A percentile compares a stretch with the other conserved stretches of the same genome.
Evolutionary conservation across 2,888 invertebrate species (phyloP).

Genomic region (Tanytarsus gracilentus): DNA sequence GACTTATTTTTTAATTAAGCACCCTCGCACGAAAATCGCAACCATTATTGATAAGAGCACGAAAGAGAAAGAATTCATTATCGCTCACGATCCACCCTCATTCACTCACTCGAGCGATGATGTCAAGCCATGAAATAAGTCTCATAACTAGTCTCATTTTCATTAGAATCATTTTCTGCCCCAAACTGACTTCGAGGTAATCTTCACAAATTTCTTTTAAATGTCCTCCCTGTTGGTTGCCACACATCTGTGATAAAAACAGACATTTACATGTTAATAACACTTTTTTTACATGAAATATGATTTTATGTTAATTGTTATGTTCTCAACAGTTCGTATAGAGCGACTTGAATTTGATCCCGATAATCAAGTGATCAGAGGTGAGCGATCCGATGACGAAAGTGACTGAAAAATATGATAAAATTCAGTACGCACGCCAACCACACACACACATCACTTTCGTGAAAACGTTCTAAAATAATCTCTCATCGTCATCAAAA

Average conservation of each 20-base stretch:
- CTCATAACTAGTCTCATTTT: neutral
- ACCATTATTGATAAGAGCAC: slow-evolving; percentile 22
- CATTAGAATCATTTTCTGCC: slow-evolving; percentile 2
- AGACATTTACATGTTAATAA: too few species aligned
- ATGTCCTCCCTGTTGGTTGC: too few species aligned
- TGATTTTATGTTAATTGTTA: neutral
- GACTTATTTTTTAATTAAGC: slow-evolving; percentile 10
- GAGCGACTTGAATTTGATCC: slow-evolving; percentile 27
- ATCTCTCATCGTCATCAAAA: slow-evolving; percentile 9
- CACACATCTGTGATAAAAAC: too few species aligned
- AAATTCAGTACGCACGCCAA: neutral
- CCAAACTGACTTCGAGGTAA: slow-evolving; percentile 20
- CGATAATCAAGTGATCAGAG: slow-evolving; percentile 24
- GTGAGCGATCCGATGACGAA: slow-evolving; percentile 26
- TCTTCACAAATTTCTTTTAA: too few species aligned
- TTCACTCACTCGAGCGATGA: neutral
- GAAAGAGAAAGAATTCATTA: slow-evolving; percentile 16
- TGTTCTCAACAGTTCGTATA: slow-evolving; percentile 18
- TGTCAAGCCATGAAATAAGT: neutral
- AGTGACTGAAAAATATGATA: slow-evolving; percentile 10
- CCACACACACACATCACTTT: neutral
- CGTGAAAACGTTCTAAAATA: neutral
- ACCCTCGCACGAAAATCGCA: slow-evolving; percentile 22
- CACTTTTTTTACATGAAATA: too few species aligned
- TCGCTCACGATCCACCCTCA: slow-evolving; percentile 11